These are phyloP conservation scores for Chrysemys picta DNA, from an alignment of 2,113 vertebrate genomes.

Conservation along the genomic window DNA sequence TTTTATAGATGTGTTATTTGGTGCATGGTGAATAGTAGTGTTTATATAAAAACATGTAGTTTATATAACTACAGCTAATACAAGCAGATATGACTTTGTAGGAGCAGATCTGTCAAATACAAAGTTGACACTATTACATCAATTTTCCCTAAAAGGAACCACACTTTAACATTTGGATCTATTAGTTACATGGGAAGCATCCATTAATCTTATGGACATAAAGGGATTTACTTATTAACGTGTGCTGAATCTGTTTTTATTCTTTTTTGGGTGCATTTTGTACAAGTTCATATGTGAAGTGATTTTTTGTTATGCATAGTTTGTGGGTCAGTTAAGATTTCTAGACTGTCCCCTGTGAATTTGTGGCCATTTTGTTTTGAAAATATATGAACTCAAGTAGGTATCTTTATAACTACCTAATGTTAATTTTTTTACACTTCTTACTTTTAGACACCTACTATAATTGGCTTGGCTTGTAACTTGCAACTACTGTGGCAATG, in stretches of 20 bases:
- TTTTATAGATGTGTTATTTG: neutral
- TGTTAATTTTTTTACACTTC: neutral
- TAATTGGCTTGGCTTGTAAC: neutral
- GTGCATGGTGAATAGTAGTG: neutral
- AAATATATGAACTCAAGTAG: accelerated
- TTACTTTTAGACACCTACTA: neutral
- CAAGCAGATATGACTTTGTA: neutral
- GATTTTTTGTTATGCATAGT: accelerated
- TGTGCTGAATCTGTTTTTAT: neutral
- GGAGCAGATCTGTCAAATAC: neutral
- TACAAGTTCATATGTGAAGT: neutral
- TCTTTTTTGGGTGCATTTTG: neutral
- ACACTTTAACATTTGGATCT: neutral
- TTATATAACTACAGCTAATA: neutral
- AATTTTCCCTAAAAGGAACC: neutral
- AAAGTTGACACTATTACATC: neutral
- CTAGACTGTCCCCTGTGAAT: neutral
- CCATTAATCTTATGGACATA: neutral
- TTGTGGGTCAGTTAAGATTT: neutral
- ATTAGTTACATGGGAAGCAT: neutral
- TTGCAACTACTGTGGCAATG: neutral
- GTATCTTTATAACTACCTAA: neutral
- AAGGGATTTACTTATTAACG: neutral
- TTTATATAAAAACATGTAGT: neutral
- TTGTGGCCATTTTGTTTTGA: neutral